Percentiles rank a stretch among this genome's conserved stretches.
Conservation (phyloP, 2,888 invertebrate genomes). For the Argyresthia albistria region DNA sequence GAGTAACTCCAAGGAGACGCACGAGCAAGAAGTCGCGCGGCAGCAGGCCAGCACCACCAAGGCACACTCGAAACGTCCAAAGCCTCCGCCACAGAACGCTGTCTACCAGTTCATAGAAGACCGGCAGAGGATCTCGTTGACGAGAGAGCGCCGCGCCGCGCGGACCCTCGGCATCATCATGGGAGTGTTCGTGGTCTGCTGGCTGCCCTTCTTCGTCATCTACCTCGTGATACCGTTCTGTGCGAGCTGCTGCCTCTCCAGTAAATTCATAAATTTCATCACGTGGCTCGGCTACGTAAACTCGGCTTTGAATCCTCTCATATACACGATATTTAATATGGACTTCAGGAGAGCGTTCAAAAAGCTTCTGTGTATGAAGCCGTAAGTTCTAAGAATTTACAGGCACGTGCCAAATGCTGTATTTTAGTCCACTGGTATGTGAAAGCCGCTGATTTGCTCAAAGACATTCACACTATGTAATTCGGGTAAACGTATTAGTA, state of each 20-base stretch:
- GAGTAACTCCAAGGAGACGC: conserved; percentile 61
- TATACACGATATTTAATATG: conserved; percentile 95
- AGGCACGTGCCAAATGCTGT: conserved; percentile 39
- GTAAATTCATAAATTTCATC: conserved; percentile 87
- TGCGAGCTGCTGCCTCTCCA: conserved; percentile 83
- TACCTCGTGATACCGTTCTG: conserved; percentile 95
- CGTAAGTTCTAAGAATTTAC: conserved; percentile 18
- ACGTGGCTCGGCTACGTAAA: conserved; percentile 96
- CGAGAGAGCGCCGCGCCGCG: conserved; percentile 94
- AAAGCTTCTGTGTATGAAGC: conserved; percentile 73
- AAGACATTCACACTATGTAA: conserved; percentile 19
- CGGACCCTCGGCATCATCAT: conserved; percentile 97
- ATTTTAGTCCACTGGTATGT: conserved; percentile 21
- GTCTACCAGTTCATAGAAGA: conserved; percentile 92
- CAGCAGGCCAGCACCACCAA: conserved; percentile 35
- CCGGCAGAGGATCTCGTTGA: conserved; percentile 90
- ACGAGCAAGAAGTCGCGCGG: conserved; percentile 46
- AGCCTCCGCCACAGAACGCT: conserved; percentile 62
- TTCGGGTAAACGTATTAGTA: not conserved
- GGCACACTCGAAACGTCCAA: conserved; percentile 30
- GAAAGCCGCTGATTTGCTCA: conserved; percentile 54
- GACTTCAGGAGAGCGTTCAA: conserved; percentile 94
- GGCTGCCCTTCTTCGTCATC: conserved; percentile 98
- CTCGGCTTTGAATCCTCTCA: conserved; percentile 92
- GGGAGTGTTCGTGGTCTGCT: conserved; percentile 97